phyloP scores from a whole-genome alignment of 2,888 invertebrate genomes.

The Hydraecia micacea region DNA sequence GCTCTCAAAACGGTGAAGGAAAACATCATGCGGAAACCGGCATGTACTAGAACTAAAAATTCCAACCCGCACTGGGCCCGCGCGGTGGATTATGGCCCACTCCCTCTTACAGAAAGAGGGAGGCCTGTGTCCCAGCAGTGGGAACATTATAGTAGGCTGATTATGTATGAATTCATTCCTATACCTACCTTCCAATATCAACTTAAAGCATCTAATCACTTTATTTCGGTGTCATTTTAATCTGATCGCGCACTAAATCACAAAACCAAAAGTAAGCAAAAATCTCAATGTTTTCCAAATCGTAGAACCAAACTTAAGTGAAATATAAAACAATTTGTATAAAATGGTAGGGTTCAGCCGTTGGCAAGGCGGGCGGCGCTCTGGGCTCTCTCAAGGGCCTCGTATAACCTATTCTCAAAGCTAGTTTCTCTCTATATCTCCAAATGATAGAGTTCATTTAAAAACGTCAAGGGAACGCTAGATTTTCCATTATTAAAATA shows the following conservation, averaged over 20 bases:
- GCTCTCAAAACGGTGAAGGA: too few species aligned
- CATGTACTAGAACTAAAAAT: too few species aligned
- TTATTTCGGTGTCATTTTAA: neutral
- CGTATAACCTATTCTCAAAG: constrained; percentile 64
- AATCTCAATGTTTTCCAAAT: constrained; percentile 19
- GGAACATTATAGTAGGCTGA: neutral
- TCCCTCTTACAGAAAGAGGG: too few species aligned
- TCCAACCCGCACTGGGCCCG: too few species aligned
- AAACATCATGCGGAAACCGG: neutral
- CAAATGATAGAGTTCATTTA: constrained; percentile 52
- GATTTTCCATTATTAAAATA: neutral
- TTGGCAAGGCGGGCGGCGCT: constrained; percentile 47
- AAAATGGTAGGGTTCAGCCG: constrained; percentile 62
- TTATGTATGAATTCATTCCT: neutral
- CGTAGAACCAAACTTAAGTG: constrained; percentile 59
- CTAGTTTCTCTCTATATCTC: constrained; percentile 52
- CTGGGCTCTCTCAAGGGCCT: constrained; percentile 70
- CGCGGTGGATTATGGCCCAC: too few species aligned
- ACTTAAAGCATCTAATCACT: neutral
- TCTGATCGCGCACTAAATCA: neutral
- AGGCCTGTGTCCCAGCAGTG: neutral
- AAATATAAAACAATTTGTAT: constrained; percentile 78
- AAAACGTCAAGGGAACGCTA: constrained; percentile 36
- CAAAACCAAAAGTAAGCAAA: constrained; percentile 27
- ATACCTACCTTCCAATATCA: neutral